These are phyloP conservation scores for Lamproptera curius DNA, from an alignment of 2,888 invertebrate species.

Conservation along the genomic window DNA sequence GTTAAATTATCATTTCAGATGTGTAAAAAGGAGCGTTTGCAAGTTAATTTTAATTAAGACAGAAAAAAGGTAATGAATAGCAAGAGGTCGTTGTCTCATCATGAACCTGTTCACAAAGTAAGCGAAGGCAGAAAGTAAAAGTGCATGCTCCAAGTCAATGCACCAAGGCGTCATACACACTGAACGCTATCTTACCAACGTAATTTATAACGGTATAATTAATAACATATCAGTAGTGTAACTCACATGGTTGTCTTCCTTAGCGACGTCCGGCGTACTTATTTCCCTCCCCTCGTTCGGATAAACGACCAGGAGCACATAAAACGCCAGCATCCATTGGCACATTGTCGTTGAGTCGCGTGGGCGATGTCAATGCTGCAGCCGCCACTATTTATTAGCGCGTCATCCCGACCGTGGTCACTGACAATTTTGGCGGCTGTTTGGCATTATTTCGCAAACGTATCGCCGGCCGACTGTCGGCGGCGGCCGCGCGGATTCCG, in stretches of 20 bases:
- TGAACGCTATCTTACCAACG: neutral
- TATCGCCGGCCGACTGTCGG: conserved; percentile 67
- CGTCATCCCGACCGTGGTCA: conserved; percentile 64
- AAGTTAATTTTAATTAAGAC: neutral
- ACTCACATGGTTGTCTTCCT: conserved; percentile 63
- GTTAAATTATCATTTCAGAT: too few relatives aligned
- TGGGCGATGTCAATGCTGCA: conserved; percentile 35
- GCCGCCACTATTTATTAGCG: conserved; percentile 62
- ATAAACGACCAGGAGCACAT: conserved; percentile 53
- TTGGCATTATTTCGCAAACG: conserved; percentile 71
- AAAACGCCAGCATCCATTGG: conserved; percentile 68
- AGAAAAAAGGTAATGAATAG: conserved; percentile 7
- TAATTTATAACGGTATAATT: neutral
- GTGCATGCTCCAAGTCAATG: conserved; percentile 56
- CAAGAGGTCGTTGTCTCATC: conserved; percentile 1
- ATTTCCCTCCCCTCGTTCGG: conserved; percentile 49
- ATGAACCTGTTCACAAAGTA: conserved; percentile 23
- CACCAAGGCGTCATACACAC: conserved; percentile 33
- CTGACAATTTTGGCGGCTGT: conserved; percentile 58
- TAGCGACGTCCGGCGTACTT: conserved; percentile 41
- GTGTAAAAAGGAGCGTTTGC: too few relatives aligned
- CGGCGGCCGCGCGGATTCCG: conserved; percentile 67
- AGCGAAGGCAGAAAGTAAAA: conserved; percentile 67
- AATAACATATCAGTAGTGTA: too few relatives aligned
- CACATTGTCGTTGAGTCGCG: conserved; percentile 59